Conservation (phyloP, 2,113 vertebrate species). For the Gorsachius goisagi region DNA sequence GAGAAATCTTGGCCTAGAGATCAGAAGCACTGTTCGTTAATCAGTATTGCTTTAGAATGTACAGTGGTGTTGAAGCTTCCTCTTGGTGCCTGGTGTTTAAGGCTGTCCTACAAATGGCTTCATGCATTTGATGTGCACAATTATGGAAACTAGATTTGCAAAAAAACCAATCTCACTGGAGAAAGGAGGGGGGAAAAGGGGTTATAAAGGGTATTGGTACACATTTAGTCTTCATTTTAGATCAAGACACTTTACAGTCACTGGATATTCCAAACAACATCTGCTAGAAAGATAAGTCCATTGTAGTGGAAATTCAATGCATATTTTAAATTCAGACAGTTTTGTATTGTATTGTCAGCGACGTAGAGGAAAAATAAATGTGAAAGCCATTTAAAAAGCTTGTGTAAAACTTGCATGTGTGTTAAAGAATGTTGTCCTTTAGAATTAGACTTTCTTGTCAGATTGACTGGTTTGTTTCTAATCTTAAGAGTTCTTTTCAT, state of each 20-base stretch:
- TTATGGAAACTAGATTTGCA: background rate
- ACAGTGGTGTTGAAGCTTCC: background rate
- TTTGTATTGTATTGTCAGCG: slow-evolving; percentile 43
- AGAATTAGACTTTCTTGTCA: background rate
- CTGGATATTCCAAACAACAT: slow-evolving; percentile 48
- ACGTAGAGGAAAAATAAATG: slow-evolving; percentile 38
- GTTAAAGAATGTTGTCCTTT: slow-evolving; percentile 32
- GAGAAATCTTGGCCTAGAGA: slow-evolving; percentile 49
- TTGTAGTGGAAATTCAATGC: slow-evolving; percentile 66
- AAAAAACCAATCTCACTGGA: background rate
- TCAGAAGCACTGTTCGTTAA: slow-evolving; percentile 34
- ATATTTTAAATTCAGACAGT: slow-evolving; percentile 62
- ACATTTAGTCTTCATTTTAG: slow-evolving; percentile 2
- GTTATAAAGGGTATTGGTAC: background rate
- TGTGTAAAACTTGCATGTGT: slow-evolving; percentile 19
- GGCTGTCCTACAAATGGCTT: background rate
- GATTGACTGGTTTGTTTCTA: background rate
- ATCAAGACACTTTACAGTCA: slow-evolving; percentile 26
- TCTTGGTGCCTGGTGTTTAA: background rate
- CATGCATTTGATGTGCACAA: background rate
- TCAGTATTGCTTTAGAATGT: background rate
- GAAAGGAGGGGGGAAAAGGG: background rate
- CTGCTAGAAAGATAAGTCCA: slow-evolving; percentile 61
- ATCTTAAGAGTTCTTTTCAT: background rate
- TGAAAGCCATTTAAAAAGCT: slow-evolving; percentile 55